Conservation (phyloP, 1,140 invertebrate genomes). For the Cherax quadricarinatus region DNA sequence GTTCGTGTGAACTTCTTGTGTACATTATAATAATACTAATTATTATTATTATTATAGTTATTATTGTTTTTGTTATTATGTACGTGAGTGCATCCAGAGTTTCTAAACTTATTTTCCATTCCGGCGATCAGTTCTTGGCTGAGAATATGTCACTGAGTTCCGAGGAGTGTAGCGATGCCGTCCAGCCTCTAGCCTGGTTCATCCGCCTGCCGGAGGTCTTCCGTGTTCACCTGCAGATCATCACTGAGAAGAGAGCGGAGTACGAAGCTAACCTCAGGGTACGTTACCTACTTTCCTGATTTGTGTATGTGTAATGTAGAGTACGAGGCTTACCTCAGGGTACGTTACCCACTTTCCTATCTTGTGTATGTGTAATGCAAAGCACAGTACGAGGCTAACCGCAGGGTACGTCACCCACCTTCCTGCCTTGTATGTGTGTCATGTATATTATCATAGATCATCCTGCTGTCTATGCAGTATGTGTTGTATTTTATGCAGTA, state of each 20-base stretch:
- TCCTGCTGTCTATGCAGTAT: too few species aligned
- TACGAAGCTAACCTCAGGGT: constrained; percentile 89
- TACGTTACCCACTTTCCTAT: constrained; percentile 70
- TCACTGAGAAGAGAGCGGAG: constrained; percentile 89
- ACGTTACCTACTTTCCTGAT: not conserved
- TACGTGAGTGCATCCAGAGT: too few species aligned
- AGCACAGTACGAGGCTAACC: constrained; percentile 89
- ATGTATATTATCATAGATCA: too few species aligned
- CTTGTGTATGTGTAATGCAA: constrained; percentile 75
- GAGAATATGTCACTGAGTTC: constrained; percentile 88
- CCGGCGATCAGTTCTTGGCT: constrained; percentile 84
- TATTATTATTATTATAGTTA: too few species aligned
- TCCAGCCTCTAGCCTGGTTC: constrained; percentile 91
- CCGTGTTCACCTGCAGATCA: constrained; percentile 87
- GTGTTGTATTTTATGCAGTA: too few species aligned
- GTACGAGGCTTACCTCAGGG: constrained; percentile 89
- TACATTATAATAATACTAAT: too few species aligned
- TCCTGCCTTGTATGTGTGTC: not conserved
- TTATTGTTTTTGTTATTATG: too few species aligned
- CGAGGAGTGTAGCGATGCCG: constrained; percentile 91
- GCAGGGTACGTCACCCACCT: constrained; percentile 80
- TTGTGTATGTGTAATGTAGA: constrained; percentile 78
- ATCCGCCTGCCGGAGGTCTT: constrained; percentile 87
- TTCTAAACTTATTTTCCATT: not conserved
- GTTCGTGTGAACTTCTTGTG: too few species aligned